phyloP scores from a whole-genome alignment of 2,113 vertebrate genomes.

The Crotalus tigris region DNA sequence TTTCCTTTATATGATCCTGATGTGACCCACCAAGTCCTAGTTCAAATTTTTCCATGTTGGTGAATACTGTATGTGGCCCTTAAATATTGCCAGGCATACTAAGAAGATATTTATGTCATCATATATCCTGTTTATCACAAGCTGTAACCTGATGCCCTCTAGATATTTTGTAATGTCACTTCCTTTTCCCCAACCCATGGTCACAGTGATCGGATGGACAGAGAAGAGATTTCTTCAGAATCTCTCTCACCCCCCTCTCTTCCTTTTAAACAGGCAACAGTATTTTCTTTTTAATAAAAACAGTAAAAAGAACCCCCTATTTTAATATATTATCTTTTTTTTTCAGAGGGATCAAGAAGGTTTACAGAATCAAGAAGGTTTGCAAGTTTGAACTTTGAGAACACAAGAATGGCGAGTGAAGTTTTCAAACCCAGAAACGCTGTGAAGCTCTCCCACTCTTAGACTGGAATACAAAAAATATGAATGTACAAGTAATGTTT shows the following conservation, averaged over 20 bases:
- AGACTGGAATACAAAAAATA: conserved; percentile 53
- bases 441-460: conserved; percentile 44
- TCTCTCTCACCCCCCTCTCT: not conserved
- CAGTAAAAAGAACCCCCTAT: conserved; percentile 17
- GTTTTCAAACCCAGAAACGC: conserved; percentile 32
- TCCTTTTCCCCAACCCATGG: not conserved
- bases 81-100: not conserved
- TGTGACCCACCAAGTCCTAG: not conserved
- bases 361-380: conserved; percentile 46
- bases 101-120: not conserved
- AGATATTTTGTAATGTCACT: not conserved
- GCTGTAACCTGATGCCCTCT: not conserved
- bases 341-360: conserved; percentile 32
- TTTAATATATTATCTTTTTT: conserved; percentile 1
- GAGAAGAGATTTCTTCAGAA: not conserved
- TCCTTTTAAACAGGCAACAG: conserved; percentile 33
- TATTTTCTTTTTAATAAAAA: conserved; percentile 40
- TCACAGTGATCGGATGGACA: not conserved
- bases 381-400: conserved; percentile 45
- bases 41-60: not conserved
- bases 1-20: too few relatives aligned
- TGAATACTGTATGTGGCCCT: not conserved
- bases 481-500: conserved; percentile 55
- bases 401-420: conserved; percentile 37
- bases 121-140: not conserved